phyloP scores from a whole-genome alignment of 2,888 invertebrate species.

The Tortricodes alternella region DNA sequence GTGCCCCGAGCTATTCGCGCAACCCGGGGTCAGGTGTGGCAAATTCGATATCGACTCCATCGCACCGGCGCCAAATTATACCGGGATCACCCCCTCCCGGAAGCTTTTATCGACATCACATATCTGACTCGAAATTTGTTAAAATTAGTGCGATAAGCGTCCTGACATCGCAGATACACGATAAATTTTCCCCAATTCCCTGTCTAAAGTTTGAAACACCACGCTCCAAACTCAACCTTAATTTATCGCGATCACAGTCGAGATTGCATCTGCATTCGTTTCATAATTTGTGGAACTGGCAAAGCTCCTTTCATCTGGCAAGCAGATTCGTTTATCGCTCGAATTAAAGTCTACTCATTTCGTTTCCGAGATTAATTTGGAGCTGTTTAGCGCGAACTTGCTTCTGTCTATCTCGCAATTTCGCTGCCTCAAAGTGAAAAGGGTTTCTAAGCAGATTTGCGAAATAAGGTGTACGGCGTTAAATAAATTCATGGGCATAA shows the following conservation, averaged over 20 bases:
- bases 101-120: conserved; percentile 42
- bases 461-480: conserved; percentile 27
- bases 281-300: conserved; percentile 29
- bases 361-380: conserved; percentile 56
- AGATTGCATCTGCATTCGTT: conserved; percentile 20
- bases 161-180: conserved; percentile 30
- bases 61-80: conserved; percentile 55
- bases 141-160: conserved; percentile 48
- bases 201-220: conserved; percentile 19
- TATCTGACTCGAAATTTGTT: conserved; percentile 50
- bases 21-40: conserved; percentile 26
- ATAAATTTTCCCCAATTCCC: conserved; percentile 27
- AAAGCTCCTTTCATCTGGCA: conserved; percentile 33
- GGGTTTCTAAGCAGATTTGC: conserved; percentile 37
- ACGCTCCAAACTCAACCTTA: conserved; percentile 16
- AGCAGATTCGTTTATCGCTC: conserved; percentile 54
- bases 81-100: conserved; percentile 48
- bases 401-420: conserved; percentile 47
- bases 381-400: conserved; percentile 52
- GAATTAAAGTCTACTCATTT: conserved; percentile 55
- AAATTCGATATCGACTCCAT: conserved; percentile 46
- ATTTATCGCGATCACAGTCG: neutral
- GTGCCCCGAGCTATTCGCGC: neutral
- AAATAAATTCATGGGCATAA: conserved; percentile 24
- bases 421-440: conserved; percentile 39